phyloP scores from a whole-genome alignment of 2,113 vertebrate species.

The Gavialis gangeticus region DNA sequence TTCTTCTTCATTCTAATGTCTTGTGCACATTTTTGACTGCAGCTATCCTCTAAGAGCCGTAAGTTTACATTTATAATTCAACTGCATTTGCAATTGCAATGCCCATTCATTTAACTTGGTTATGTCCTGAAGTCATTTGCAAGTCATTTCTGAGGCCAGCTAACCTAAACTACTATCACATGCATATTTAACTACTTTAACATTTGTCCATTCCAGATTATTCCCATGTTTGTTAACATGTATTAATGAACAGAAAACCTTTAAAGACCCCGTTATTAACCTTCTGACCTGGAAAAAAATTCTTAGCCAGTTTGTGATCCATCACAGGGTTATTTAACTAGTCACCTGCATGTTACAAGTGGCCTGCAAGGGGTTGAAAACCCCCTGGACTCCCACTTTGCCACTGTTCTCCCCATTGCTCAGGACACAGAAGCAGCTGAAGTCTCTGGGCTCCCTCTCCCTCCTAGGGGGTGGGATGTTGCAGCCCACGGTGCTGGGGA shows the following conservation, averaged over 20 bases:
- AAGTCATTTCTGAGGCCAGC: neutral
- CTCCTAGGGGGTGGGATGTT: too few species aligned
- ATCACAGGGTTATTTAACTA: too few species aligned
- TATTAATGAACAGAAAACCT: neutral
- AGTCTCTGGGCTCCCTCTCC: too few species aligned
- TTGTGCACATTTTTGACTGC: neutral
- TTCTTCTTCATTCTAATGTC: neutral
- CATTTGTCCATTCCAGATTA: neutral
- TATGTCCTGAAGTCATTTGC: neutral
- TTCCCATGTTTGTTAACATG: neutral
- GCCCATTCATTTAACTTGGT: neutral
- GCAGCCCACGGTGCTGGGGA: too few species aligned
- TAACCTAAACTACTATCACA: neutral
- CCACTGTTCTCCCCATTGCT: too few species aligned
- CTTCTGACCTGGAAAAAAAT: neutral
- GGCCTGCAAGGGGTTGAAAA: too few species aligned
- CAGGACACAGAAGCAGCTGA: too few species aligned
- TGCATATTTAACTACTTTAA: neutral
- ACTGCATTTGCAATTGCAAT: neutral
- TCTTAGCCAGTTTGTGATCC: neutral
- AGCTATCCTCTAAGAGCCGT: neutral
- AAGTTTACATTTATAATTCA: neutral
- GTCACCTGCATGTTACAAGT: too few species aligned
- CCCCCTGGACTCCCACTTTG: too few species aligned
- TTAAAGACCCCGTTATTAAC: neutral